Evolutionary conservation across 2,113 vertebrate genomes (phyloP).

Genomic region (Vireo altiloquus): DNA sequence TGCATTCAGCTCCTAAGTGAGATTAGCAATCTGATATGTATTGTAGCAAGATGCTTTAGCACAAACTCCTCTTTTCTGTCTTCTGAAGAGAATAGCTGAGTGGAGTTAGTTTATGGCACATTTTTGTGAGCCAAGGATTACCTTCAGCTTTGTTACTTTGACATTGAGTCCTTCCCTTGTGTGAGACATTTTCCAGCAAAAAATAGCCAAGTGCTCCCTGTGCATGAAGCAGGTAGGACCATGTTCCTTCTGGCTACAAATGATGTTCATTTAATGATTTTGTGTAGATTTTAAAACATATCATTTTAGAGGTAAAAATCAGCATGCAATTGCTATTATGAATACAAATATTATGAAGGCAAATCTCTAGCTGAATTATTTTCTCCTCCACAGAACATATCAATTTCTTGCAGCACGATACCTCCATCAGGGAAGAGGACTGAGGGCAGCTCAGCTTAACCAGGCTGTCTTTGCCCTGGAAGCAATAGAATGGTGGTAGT

Average conservation of each 20-base stretch:
- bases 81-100: neutral
- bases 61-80: neutral
- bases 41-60: neutral
- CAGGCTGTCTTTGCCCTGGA: neutral
- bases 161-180: neutral
- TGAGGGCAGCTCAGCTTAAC: neutral
- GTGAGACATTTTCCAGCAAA: neutral
- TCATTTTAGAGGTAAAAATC: neutral
- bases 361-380: neutral
- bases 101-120: neutral
- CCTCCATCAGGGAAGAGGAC: neutral
- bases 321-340: neutral
- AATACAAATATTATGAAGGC: neutral
- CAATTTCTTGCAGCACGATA: neutral
- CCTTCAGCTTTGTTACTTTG: neutral
- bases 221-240: neutral
- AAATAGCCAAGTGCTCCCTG: neutral
- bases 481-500: neutral
- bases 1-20: neutral
- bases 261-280: neutral
- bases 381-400: neutral
- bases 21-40: neutral
- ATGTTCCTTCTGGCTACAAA: neutral
- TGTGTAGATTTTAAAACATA: neutral
- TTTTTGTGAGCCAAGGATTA: neutral